Conservation (phyloP, 2,797 vertebrate species). For the Leuciscus waleckii region DNA sequence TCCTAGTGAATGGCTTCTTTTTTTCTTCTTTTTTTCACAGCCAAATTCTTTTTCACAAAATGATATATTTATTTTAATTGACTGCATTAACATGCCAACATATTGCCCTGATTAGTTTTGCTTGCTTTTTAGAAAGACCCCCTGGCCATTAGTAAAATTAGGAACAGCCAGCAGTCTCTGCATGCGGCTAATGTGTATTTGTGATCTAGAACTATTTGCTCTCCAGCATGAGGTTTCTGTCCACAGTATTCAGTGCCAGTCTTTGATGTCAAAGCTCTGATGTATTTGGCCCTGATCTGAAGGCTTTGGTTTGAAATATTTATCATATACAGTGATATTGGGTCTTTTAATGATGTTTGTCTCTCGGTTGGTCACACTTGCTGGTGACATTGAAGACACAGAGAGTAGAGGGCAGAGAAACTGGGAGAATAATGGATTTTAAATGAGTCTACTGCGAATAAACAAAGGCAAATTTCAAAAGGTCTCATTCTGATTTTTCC, state of each 20-base stretch:
- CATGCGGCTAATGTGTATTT: conserved; percentile 39
- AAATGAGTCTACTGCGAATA: conserved; percentile 38
- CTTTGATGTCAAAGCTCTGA: conserved; percentile 38
- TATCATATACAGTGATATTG: background rate
- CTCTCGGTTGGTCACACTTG: conserved; percentile 33
- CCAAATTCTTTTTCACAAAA: background rate
- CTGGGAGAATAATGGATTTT: conserved; percentile 43
- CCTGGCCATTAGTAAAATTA: conserved; percentile 5
- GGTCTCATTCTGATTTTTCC: conserved; percentile 25
- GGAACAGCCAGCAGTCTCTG: background rate
- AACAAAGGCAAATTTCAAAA: conserved; percentile 33
- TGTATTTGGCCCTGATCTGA: conserved; percentile 26
- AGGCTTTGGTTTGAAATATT: conserved; percentile 38
- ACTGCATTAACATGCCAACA: conserved; percentile 11
- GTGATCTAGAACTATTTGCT: conserved; percentile 39
- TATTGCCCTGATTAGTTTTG: background rate
- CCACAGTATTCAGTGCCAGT: background rate
- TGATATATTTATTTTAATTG: background rate
- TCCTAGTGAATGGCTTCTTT: background rate
- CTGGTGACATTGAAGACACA: conserved; percentile 28
- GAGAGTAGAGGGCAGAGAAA: conserved; percentile 7
- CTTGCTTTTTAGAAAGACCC: background rate
- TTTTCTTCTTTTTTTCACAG: background rate
- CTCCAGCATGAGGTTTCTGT: conserved; percentile 18
- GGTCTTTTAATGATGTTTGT: conserved; percentile 37